Base-by-base conservation (phyloP, 2,797 vertebrate species). In the Coccyzus lansbergi region DNA sequence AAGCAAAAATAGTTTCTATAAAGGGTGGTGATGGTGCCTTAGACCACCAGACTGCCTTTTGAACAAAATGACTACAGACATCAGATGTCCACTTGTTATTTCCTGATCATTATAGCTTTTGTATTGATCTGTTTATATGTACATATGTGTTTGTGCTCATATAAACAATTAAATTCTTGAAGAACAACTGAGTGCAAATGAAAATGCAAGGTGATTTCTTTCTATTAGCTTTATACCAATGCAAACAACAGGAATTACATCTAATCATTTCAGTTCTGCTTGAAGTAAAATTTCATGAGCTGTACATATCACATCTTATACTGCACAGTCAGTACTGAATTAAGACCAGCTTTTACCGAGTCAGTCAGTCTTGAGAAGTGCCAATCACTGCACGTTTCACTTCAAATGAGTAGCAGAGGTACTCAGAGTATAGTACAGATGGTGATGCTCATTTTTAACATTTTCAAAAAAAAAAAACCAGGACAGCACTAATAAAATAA, bases 1-100 rank as follows among this genome's bases (percentile, higher is more conserved):
- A 78, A 60, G 52, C 6, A 94, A 76, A 88, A 76, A 8, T 22
- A 86, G 36, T 72, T 63, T 88, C 92, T 74, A 60, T 58, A 64
- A 79, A 86, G 83, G 51, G 62, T 55, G 60, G 26, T 88, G 87
- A 67, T n/a, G 64, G 31, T 36, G 14, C 55, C 83, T 96, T 72
- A 83, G 78, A 85, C 58, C 10, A n/a, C 94, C 53, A 97, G 96
- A 84, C 26, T 64, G 22, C 26, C 58, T 89, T 95, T 95, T 90
- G 87, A 96, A 92, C n/a, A 90, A 91, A 94, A 90, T 65, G 14
- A 36, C 65, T 91, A 56, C 59, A 65, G 70, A 90, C 6, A 5
- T 69, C 25, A 83, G 72, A 31, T 7, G 6, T 62, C 24, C 17
- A 34, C 4, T 51, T 55, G 44, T 81, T 40, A 89, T 58, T 82